Percentiles rank a stretch among this genome's conserved stretches.
Conservation (phyloP, 2,888 invertebrate genomes). For the Galerucella nymphaeae region DNA sequence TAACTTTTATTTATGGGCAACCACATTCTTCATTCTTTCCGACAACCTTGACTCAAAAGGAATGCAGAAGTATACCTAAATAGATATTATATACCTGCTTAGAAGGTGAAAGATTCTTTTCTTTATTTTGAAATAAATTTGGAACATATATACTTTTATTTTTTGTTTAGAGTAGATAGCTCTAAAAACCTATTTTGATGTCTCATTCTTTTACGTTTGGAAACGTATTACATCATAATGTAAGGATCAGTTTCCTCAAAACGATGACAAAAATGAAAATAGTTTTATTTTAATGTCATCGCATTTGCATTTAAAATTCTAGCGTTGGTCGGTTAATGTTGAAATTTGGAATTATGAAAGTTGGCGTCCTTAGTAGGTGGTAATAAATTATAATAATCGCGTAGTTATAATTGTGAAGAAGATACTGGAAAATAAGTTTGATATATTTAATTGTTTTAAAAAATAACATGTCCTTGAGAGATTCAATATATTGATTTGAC, state of each 20-base stretch:
- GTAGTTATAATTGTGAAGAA: background rate
- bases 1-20: conserved; percentile 9
- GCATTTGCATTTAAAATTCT: conserved; percentile 6
- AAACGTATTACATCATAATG: conserved; percentile 1
- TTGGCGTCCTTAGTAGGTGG: conserved; percentile 5
- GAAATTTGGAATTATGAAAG: conserved; percentile 17
- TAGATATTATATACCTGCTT: background rate
- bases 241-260: conserved; percentile 2
- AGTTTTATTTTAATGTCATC: background rate
- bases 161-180: no score
- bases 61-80: background rate
- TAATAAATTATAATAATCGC: background rate
- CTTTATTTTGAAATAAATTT: no score
- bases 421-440: background rate
- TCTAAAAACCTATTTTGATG: no score
- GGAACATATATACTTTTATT: no score
- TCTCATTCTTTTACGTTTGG: no score
- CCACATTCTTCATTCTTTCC: conserved; percentile 5
- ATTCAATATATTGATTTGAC: no score
- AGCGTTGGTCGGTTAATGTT: conserved; percentile 6
- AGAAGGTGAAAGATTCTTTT: background rate
- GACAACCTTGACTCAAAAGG: conserved; percentile 19
- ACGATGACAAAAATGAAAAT: conserved; percentile 3
- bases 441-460: background rate
- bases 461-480: no score